These are phyloP conservation scores for Porites rus DNA, from an alignment of 92 coral and sea anemone genomes.

Conservation along the genomic window DNA sequence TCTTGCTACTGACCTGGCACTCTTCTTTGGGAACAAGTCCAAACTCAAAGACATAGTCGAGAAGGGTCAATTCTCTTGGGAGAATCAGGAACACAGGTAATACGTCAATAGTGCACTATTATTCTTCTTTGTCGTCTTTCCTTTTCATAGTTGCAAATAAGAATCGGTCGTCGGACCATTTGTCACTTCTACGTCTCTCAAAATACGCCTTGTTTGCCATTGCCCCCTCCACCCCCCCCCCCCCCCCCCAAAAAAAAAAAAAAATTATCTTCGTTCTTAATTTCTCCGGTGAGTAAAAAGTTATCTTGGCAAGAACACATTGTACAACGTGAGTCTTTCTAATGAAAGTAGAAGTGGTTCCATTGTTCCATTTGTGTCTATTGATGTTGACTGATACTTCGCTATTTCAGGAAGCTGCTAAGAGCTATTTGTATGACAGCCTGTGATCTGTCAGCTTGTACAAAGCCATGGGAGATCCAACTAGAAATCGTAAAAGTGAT, in stretches of 20 bases:
- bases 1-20: conserved; percentile 96
- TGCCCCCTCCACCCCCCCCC: too few relatives aligned
- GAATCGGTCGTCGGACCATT: too few relatives aligned
- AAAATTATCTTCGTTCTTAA: too few relatives aligned
- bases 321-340: too few relatives aligned
- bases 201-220: too few relatives aligned
- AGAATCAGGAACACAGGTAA: conserved; percentile 94
- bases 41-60: conserved; percentile 84
- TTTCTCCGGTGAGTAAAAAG: too few relatives aligned
- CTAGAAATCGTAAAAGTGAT: conserved; percentile 96
- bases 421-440: conserved; percentile 99
- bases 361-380: neutral
- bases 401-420: conserved; percentile 79
- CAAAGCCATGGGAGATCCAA: conserved; percentile 97
- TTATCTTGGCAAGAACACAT: too few relatives aligned
- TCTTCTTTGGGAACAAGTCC: conserved; percentile 97
- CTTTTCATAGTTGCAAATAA: too few relatives aligned
- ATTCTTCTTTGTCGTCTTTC: neutral
- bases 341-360: neutral
- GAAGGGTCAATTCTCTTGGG: conserved; percentile 90
- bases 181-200: too few relatives aligned
- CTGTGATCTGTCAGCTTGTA: conserved; percentile 97
- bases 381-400: neutral
- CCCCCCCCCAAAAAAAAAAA: too few relatives aligned
- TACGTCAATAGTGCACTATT: neutral